Evolutionary conservation across 2,888 invertebrate genomes (phyloP).

Genomic region (Rhamnusium bicolor): DNA sequence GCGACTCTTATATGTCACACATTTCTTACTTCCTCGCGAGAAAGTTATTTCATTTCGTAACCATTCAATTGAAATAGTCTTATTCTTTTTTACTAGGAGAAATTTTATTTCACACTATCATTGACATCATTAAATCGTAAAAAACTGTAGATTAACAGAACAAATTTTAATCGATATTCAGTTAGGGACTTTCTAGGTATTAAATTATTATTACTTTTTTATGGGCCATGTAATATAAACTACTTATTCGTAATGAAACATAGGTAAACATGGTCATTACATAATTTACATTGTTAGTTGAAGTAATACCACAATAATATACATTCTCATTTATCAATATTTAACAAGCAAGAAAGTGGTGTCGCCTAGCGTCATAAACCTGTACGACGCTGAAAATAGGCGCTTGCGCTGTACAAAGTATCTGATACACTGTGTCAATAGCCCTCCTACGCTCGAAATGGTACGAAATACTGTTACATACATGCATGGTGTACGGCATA

Average conservation of each 20-base stretch:
- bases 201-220: background rate
- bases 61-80: slow-evolving; percentile 42
- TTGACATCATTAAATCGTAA: background rate
- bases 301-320: background rate
- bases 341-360: slow-evolving; percentile 50
- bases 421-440: slow-evolving; percentile 34
- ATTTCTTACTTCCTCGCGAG: slow-evolving; percentile 43
- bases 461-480: slow-evolving; percentile 22
- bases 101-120: slow-evolving; percentile 5
- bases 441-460: slow-evolving; percentile 34
- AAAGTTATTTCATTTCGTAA: slow-evolving; percentile 57
- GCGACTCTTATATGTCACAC: slow-evolving; percentile 32
- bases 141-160: too few species aligned
- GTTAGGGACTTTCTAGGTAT: background rate
- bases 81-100: slow-evolving; percentile 29
- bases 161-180: background rate
- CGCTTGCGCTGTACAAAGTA: slow-evolving; percentile 40
- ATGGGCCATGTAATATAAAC: background rate
- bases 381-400: slow-evolving; percentile 42
- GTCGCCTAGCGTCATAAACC: slow-evolving; percentile 61
- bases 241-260: background rate
- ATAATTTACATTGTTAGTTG: background rate
- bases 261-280: background rate
- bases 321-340: slow-evolving; percentile 11
- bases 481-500: too few species aligned